Evolutionary conservation across 2,888 invertebrate species (phyloP), one percentile per base, ranked within the genome.

Genomic region (Sesia bembeciformis): DNA sequence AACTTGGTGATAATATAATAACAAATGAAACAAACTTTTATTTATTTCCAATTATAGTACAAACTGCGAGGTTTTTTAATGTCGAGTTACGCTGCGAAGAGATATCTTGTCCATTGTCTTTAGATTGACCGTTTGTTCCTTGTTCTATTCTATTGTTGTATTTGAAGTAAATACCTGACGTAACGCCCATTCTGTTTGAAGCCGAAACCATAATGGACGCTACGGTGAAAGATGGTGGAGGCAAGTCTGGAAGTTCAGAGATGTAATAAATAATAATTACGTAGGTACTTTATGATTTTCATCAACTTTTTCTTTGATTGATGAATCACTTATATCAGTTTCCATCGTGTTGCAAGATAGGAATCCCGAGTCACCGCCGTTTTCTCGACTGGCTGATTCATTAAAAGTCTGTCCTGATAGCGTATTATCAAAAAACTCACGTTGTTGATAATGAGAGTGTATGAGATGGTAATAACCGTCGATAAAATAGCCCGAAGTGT

Each of bases 401-500:
- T 23, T 23, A 23, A 23, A 23, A 2, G 23, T 23, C 2, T 23
- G 23, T 23, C 23, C 23, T 23, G 49, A 49, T 49, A 8, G 8
- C 4, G 5, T 8, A 49, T 55, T 53, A 39, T 39, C 52, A 6
- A 8, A 39, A n/a, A 38, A 5, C 51, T 57, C 57, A 49, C 60
- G 52, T 38, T 63, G 46, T 57, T 70, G 74, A 60, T 84, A 79
- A 59, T 79, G 82, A 1, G 78, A 81, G 4, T 81, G 61, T 51
- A 78, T 66, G 3, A 84, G 72, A 49, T 84, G 79, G 3, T 81
- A 83, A 58, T 76, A 76, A 58, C 81, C 81, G 56, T 84, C 78
- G 54, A 81, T 77, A 58, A 66, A 81, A 8, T 42, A 7, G 8
- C 49, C 49, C 7, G 49, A 49, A 5, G 1, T 1, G 8, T 8